These are phyloP conservation scores for Pardosa pseudoannulata DNA, from an alignment of 2,888 invertebrate species.

Conservation along the genomic window DNA sequence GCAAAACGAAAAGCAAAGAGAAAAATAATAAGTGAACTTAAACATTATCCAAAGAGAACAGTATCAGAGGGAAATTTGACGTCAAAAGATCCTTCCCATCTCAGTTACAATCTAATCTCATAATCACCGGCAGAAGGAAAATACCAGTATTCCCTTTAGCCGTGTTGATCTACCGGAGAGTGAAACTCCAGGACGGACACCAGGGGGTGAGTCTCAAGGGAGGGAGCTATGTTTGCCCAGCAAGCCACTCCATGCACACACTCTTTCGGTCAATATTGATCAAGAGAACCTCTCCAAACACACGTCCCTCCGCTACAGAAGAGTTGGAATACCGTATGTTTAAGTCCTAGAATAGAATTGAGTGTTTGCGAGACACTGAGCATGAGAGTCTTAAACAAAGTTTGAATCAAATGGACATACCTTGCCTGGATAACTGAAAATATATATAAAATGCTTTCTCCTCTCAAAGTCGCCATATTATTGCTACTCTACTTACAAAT, in stretches of 20 bases:
- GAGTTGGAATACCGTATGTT: constrained; percentile 9
- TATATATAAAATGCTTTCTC: no score
- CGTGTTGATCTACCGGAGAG: not conserved
- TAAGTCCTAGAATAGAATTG: constrained; percentile 4
- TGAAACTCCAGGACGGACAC: constrained; percentile 1
- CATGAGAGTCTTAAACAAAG: not conserved
- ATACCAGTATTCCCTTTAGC: not conserved
- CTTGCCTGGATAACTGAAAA: no score
- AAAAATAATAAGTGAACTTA: no score
- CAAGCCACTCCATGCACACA: constrained; percentile 60
- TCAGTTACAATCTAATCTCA: not conserved
- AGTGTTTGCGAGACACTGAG: not conserved
- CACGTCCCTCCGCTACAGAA: constrained; percentile 33
- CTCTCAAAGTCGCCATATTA: no score
- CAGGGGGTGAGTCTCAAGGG: constrained; percentile 25
- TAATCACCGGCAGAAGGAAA: not conserved
- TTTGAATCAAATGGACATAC: not conserved
- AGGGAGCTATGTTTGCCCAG: constrained; percentile 47
- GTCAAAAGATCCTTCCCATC: not conserved
- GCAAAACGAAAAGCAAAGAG: no score
- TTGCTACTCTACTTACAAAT: no score
- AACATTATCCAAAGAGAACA: no score
- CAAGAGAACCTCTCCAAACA: constrained; percentile 45
- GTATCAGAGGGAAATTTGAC: not conserved
- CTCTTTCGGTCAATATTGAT: constrained; percentile 72